Evolutionary conservation across 2,888 invertebrate species (phyloP).

Genomic region (Zhengitettix transpicula): DNA sequence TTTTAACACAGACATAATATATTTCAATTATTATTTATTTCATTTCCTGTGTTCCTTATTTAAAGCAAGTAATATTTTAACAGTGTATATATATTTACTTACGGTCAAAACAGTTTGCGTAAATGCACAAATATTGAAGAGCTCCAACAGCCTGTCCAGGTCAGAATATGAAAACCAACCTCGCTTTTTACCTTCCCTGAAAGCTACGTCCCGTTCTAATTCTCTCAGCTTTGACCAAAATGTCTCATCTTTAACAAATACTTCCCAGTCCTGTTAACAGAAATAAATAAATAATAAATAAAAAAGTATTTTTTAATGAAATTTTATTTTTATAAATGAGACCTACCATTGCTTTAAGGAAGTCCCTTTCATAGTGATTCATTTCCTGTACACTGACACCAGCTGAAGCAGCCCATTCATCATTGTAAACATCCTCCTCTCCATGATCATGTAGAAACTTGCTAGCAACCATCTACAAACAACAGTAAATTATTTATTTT

Average conservation of each 20-base stretch:
- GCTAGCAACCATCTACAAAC: conserved; percentile 77
- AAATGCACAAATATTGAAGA: conserved; percentile 30
- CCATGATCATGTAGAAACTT: conserved; percentile 91
- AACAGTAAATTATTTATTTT: neutral
- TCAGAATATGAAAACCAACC: conserved; percentile 78
- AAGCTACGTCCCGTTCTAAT: conserved; percentile 56
- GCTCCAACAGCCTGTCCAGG: conserved; percentile 38
- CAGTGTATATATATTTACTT: conserved; percentile 12
- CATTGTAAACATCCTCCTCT: conserved; percentile 75
- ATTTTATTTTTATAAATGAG: neutral
- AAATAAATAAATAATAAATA: neutral
- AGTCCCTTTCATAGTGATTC: conserved; percentile 71
- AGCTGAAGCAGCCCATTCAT: conserved; percentile 84
- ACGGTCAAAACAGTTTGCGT: conserved; percentile 32
- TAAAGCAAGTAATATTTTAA: no score
- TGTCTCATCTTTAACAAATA: conserved; percentile 57
- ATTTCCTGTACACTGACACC: conserved; percentile 54
- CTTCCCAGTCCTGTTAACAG: conserved; percentile 60
- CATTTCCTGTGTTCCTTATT: no score
- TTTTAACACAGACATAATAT: no score
- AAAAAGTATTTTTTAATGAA: neutral
- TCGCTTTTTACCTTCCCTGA: conserved; percentile 48
- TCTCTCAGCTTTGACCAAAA: conserved; percentile 55
- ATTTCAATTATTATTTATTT: no score
- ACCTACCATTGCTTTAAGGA: conserved; percentile 78